These are phyloP conservation scores for Aleiodes testaceus DNA, from an alignment of 2,888 invertebrate species.

Conservation along the genomic window DNA sequence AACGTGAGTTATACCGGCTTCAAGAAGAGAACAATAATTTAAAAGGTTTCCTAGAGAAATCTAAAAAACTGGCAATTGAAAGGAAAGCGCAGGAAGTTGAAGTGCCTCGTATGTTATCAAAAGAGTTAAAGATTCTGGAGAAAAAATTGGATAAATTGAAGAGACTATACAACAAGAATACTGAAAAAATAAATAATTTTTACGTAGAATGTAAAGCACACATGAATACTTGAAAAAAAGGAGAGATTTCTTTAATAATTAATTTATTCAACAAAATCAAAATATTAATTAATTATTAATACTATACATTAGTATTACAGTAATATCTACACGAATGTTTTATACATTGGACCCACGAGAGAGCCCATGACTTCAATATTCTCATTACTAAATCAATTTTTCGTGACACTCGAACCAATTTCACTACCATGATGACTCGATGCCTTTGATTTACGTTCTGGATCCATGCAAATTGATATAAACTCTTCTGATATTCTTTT, in stretches of 20 bases:
- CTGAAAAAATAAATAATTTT: constrained; percentile 54
- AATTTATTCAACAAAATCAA: constrained; percentile 12
- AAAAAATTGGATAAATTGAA: constrained; percentile 47
- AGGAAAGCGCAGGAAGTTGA: constrained; percentile 51
- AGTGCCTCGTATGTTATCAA: constrained; percentile 54
- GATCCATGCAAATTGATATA: constrained; percentile 71
- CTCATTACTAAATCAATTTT: constrained; percentile 18
- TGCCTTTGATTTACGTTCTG: constrained; percentile 67
- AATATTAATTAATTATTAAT: constrained; percentile 5
- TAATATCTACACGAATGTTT: constrained; percentile 13
- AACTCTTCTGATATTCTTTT: constrained; percentile 70
- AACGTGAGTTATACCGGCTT: constrained; percentile 53
- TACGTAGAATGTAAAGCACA: constrained; percentile 45
- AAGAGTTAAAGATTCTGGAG: constrained; percentile 50
- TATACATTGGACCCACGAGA: not conserved
- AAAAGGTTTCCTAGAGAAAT: constrained; percentile 50
- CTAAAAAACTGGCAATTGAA: constrained; percentile 50
- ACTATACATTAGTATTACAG: not conserved
- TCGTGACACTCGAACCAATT: constrained; percentile 50
- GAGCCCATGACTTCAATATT: not conserved
- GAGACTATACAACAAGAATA: constrained; percentile 50
- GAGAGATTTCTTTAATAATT: constrained; percentile 33
- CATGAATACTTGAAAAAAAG: not conserved
- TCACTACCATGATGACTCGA: constrained; percentile 69
- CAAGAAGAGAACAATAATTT: constrained; percentile 54